Evolutionary conservation across 2,113 vertebrate species (phyloP).

Genomic region (Passer montanus): DNA sequence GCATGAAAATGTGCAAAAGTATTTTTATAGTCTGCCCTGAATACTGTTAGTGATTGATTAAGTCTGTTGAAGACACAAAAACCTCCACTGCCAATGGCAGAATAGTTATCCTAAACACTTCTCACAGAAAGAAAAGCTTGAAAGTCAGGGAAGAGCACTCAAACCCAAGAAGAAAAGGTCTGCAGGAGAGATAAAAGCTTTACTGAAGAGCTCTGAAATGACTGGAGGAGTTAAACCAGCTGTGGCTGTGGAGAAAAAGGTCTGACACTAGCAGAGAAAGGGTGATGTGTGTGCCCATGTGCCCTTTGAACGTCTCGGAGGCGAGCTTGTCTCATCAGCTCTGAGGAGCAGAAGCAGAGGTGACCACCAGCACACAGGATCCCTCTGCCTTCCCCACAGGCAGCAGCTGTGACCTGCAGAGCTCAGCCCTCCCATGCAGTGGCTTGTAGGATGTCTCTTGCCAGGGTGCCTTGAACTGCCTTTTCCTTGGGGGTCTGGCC

Average conservation of each 20-base stretch:
- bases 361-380: neutral
- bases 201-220: neutral
- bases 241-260: neutral
- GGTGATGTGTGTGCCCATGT: rapidly evolving
- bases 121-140: neutral
- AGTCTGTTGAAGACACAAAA: neutral
- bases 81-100: neutral
- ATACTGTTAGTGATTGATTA: neutral
- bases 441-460: neutral
- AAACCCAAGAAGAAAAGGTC: neutral
- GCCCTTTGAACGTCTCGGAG: neutral
- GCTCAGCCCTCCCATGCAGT: neutral
- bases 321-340: neutral
- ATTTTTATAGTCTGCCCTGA: neutral
- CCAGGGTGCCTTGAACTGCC: neutral
- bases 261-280: neutral
- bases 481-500: neutral
- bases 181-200: neutral
- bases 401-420: neutral
- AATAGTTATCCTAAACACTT: neutral
- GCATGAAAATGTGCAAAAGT: neutral
- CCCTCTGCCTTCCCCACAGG: rapidly evolving
- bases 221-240: neutral
- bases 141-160: neutral
- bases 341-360: neutral